These are phyloP conservation scores for Malurus alboscapulatus DNA, from an alignment of 2,113 vertebrate species.

Conservation along the genomic window DNA sequence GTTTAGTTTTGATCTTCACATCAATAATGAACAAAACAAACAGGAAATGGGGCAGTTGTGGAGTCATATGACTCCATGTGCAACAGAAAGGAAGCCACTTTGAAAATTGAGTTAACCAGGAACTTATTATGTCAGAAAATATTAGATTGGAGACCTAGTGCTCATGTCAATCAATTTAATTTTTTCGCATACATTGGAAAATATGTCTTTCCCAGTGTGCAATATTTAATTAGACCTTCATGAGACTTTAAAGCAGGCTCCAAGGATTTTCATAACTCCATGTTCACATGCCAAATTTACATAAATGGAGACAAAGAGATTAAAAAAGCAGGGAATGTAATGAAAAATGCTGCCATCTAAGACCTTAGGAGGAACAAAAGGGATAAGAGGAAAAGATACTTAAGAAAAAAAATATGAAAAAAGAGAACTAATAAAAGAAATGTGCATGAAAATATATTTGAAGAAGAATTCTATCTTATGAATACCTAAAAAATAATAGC, in stretches of 20 bases:
- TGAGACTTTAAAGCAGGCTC: conserved; percentile 49
- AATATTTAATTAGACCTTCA: conserved; percentile 51
- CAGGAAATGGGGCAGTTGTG: neutral
- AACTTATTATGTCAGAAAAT: neutral
- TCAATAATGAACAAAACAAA: neutral
- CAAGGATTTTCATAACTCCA: conserved; percentile 44
- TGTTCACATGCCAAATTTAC: conserved; percentile 42
- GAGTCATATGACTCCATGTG: neutral
- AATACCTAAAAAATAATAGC: conserved; percentile 19
- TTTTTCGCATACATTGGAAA: conserved; percentile 23
- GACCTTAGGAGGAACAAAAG: conserved; percentile 22
- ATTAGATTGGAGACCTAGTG: neutral
- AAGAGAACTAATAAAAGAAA: conserved; percentile 10
- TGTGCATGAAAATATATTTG: neutral
- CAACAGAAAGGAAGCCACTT: neutral
- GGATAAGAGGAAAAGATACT: neutral
- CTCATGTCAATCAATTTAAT: neutral
- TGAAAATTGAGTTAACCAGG: conserved; percentile 10
- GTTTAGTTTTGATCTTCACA: neutral
- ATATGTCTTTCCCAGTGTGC: neutral
- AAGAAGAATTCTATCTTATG: neutral
- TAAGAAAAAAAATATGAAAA: neutral
- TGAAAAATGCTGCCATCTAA: conserved; percentile 46
- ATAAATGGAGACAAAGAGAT: conserved; percentile 51
- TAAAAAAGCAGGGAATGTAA: conserved; percentile 27